Base-by-base conservation (phyloP, 2,113 vertebrate genomes). In the Clarias gariepinus region DNA sequence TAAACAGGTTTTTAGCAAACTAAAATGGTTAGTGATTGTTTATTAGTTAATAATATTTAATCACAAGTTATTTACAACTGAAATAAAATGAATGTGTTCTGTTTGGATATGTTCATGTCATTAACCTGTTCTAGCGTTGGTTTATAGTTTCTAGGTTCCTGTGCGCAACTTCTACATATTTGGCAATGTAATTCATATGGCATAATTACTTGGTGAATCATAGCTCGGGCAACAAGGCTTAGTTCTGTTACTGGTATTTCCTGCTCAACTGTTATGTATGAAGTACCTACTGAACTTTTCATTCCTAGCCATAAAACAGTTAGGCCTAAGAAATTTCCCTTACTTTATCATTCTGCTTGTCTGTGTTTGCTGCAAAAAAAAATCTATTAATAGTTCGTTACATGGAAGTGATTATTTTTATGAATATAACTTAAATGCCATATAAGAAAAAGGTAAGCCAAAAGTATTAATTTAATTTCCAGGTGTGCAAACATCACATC, bases 151-250 rank as follows among this genome's bases (percentile, higher is more conserved):
- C 47, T 66, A 41, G 64, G 23, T 16, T 52, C 53, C n/a, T 61
- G 30, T n/a, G 21, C 3, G 52, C 28, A 61, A 25, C 13, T 57
- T 71, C 1, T 18, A 53, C 61, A 60, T 57, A 55, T 57, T 53
- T 77, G 23, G 4, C 47, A 77, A 12, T 80, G n/a, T 36, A 79
- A 57, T 69, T 60, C 28, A 77, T 15, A 9, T 21, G 41, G 83
- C 81, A n/a, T 85, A 79, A 68, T 85, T 80, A 55, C 58, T 58
- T 52, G 25, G 79, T 83, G 77, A 83, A 77, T 88, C 73, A 77
- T 88, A 81, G 69, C 58, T 85, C 71, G 19, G 19, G 16, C 33
- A 82, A 13, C 18, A 61, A 82, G n/a, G 57, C 15, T 30, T n/a
- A 5, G 53, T 74, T 76, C 64, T 30, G 58, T 12, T 84, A 19